Conservation (phyloP, 2,797 vertebrate species). For the Esox masquinongy region DNA sequence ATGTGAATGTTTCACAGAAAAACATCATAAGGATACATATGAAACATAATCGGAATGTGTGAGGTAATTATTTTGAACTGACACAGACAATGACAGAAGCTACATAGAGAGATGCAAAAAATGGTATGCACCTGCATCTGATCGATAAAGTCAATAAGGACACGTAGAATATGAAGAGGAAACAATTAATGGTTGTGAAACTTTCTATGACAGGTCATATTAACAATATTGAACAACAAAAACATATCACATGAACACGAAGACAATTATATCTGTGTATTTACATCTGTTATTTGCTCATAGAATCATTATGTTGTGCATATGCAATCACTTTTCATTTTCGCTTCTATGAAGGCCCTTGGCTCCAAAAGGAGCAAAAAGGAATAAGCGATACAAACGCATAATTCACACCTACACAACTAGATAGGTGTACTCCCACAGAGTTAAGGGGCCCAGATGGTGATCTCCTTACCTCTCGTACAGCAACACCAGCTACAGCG, state of each 20-base stretch:
- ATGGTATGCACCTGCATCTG: neutral
- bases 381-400: too few relatives aligned
- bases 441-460: neutral
- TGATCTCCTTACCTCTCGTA: constrained; percentile 79
- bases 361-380: neutral
- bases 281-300: neutral
- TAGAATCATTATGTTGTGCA: constrained; percentile 1
- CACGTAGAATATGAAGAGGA: constrained; percentile 60
- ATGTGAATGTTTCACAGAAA: too few relatives aligned
- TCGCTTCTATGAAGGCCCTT: neutral
- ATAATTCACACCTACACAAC: constrained; percentile 21
- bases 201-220: neutral
- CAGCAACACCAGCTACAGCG: constrained; percentile 38
- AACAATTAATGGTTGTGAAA: constrained; percentile 62
- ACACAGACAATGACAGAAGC: neutral
- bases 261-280: neutral
- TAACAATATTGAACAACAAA: neutral
- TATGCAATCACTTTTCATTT: neutral
- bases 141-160: neutral
- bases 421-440: constrained; percentile 20
- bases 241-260: neutral
- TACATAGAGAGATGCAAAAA: neutral
- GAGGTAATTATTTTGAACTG: neutral
- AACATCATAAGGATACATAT: neutral
- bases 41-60: too few relatives aligned